A percentile compares a stretch with the other conserved stretches of the same genome.
These are phyloP conservation scores for Telmatochromis brachygnathus DNA, from an alignment of 2,113 vertebrate genomes.

Conservation along the genomic window DNA sequence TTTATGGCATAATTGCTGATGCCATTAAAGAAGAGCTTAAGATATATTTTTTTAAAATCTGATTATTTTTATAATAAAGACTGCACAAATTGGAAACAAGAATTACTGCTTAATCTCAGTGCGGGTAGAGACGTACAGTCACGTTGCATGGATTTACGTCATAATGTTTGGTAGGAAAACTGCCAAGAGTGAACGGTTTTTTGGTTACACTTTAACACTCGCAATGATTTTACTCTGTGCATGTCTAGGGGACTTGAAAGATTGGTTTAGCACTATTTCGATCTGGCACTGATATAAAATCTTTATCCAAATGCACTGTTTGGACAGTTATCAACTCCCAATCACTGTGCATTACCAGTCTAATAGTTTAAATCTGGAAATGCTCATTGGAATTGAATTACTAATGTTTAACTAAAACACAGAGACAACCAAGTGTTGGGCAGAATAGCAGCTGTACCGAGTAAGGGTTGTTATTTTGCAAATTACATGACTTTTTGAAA, in stretches of 20 bases:
- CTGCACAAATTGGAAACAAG: neutral
- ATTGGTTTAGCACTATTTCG: neutral
- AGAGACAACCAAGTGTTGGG: neutral
- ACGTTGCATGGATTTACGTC: neutral
- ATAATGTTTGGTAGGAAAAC: neutral
- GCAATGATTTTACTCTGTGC: neutral
- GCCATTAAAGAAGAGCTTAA: slow-evolving; percentile 49
- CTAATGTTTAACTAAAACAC: neutral
- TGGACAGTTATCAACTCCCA: neutral
- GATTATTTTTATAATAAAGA: slow-evolving; percentile 42
- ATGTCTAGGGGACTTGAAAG: neutral
- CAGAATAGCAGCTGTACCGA: neutral
- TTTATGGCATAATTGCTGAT: slow-evolving; percentile 48
- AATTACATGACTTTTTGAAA: neutral
- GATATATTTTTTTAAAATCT: slow-evolving; percentile 27
- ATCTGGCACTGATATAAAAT: neutral
- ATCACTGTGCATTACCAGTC: neutral
- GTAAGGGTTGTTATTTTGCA: neutral
- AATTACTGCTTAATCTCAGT: neutral
- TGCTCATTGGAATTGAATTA: neutral
- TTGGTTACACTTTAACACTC: neutral
- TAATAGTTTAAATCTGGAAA: neutral
- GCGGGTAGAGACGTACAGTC: neutral
- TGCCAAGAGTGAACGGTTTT: neutral
- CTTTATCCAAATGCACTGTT: neutral